phyloP scores from a whole-genome alignment of 1,140 invertebrate genomes.

The Aphelenchoides besseyi region DNA sequence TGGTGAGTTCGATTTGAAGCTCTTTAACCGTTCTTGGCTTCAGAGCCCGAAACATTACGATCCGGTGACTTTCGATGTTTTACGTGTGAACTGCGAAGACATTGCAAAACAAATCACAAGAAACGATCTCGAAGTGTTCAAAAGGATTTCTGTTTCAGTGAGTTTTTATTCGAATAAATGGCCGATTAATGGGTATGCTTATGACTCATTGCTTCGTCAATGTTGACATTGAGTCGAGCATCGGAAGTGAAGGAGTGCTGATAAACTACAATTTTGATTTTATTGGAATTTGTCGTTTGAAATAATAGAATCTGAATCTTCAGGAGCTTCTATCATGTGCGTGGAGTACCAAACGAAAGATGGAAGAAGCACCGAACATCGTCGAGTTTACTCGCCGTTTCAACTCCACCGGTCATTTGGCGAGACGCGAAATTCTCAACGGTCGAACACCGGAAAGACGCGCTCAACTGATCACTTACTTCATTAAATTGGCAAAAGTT shows the following conservation, averaged over 20 bases:
- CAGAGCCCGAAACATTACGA: not conserved
- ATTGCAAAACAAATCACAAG: slow-evolving; percentile 7
- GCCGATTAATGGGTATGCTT: not conserved
- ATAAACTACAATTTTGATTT: not conserved
- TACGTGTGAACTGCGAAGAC: not conserved
- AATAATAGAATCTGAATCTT: too few species aligned
- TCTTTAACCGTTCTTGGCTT: not conserved
- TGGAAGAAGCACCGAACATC: slow-evolving; percentile 9
- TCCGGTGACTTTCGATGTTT: slow-evolving; percentile 11
- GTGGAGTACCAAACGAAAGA: slow-evolving; percentile 3
- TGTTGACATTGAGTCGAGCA: not conserved
- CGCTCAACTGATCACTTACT: slow-evolving; percentile 17
- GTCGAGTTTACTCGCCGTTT: slow-evolving; percentile 19
- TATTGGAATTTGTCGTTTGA: too few species aligned
- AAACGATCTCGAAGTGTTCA: slow-evolving; percentile 16
- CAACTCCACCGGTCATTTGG: not conserved
- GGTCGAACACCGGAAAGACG: not conserved
- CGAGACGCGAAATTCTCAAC: not conserved
- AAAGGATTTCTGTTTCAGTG: slow-evolving; percentile 6
- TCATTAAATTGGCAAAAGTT: slow-evolving; percentile 22
- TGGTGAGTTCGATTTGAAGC: not conserved
- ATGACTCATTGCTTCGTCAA: not conserved
- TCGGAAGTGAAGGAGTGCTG: not conserved
- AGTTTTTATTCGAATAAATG: not conserved
- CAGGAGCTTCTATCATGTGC: slow-evolving; percentile 8